phyloP scores from a whole-genome alignment of 2,888 invertebrate species.

The Acanthosepion lycidas region DNA sequence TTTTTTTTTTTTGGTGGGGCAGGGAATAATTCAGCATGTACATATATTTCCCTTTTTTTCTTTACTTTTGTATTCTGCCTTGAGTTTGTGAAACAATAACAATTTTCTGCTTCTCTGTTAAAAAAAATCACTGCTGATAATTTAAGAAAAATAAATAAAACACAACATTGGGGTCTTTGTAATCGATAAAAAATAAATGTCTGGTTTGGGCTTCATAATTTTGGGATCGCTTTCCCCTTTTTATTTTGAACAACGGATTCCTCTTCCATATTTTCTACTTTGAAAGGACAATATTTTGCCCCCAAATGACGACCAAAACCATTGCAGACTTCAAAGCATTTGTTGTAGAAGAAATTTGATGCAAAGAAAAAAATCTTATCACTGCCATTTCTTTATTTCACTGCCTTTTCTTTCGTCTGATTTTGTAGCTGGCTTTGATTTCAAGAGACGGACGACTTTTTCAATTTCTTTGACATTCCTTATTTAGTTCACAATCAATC shows the following conservation, averaged over 20 bases:
- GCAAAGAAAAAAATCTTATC: neutral
- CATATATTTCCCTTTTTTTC: neutral
- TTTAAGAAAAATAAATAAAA: neutral
- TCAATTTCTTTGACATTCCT: too few relatives aligned
- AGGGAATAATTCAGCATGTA: neutral
- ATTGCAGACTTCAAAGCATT: neutral
- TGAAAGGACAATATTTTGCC: neutral
- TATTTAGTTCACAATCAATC: too few relatives aligned
- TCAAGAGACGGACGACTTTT: too few relatives aligned
- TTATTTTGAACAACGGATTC: neutral
- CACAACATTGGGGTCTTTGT: neutral
- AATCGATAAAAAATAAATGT: neutral
- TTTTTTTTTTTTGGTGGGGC: neutral
- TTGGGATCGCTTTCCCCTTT: neutral
- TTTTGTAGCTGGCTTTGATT: too few relatives aligned
- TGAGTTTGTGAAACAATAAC: slow-evolving; percentile 17
- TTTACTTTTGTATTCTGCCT: neutral
- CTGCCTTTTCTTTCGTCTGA: neutral
- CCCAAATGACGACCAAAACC: neutral
- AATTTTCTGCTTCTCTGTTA: neutral
- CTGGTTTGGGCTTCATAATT: neutral
- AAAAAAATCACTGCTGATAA: neutral
- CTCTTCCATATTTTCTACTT: neutral
- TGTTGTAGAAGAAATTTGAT: neutral
- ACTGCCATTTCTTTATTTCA: neutral